Evolutionary conservation across 2,888 invertebrate species (phyloP), one percentile per base, ranked within the genome.

Genomic region (Acanthosepion pharaonis): DNA sequence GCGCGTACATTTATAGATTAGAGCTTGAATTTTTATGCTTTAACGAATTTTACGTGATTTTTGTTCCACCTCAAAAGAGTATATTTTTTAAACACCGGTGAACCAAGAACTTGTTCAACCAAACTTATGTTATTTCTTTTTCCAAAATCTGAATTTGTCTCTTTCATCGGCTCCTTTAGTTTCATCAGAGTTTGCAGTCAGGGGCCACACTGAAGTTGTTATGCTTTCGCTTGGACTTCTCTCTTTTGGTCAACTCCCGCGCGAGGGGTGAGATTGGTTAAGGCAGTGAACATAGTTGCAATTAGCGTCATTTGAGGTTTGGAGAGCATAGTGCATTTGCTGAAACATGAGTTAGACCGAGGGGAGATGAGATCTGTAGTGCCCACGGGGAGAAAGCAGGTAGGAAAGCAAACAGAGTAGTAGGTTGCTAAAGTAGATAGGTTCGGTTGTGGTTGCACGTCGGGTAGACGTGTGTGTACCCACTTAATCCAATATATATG

Each of bases 201-300:
- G 78, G n/a, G 78, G n/a, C n/a, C n/a, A 78, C 78, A 11, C n/a
- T 33, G 78, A n/a, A 11, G 18, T 9, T 33, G 78, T n/a, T 78
- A 15, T 9, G n/a, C n/a, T 78, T n/a, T 78, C 33, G n/a, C 9
- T 11, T 33, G 78, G 78, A 78, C 78, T 78, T 28, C 78, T 28
- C 78, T 78, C 25, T 78, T 78, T 78, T 78, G 78, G 78, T 78
- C 78, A 78, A n/a, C 78, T 78, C 78, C 78, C 78, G n/a, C n/a
- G 78, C n/a, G 78, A 78, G 78, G 78, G 78, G 78, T n/a, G 78
- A 11, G 78, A 78, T 78, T 78, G 78, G 78, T 33, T 78, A 78
- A 11, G 78, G n/a, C n/a, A 15, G n/a, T 78, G n/a, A 33, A n/a
- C 78, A 78, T 78, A n/a, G 78, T 78, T 78, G 78, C 78, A 78